Evolutionary conservation across 2,797 vertebrate species (phyloP).

Genomic region (Hylomyscus alleni): DNA sequence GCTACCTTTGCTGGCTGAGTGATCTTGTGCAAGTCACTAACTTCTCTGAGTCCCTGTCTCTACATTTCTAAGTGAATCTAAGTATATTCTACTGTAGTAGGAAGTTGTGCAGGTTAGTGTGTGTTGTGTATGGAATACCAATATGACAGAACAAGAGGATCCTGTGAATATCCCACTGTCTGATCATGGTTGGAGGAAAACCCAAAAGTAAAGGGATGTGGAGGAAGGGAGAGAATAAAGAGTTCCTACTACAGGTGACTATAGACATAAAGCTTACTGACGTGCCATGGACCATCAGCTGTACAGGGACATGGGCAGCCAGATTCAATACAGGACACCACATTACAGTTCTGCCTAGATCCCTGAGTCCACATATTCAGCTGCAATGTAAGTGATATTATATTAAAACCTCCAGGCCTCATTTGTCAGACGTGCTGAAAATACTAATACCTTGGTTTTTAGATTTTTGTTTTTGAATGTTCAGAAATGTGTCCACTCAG

Average conservation of each 20-base stretch:
- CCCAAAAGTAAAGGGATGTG: not conserved
- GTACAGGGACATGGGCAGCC: not conserved
- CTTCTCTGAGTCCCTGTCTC: conserved; percentile 25
- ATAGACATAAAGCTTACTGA: not conserved
- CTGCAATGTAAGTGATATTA: not conserved
- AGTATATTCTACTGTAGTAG: not conserved
- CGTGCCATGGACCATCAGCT: not conserved
- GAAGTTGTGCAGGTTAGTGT: not conserved
- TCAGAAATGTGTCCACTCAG: conserved; percentile 15
- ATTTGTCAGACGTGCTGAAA: conserved; percentile 38
- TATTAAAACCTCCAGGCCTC: not conserved
- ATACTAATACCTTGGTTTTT: conserved; percentile 20
- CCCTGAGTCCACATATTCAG: not conserved
- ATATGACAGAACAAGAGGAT: not conserved
- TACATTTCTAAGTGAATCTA: not conserved
- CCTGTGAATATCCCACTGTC: not conserved
- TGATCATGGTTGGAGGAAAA: not conserved
- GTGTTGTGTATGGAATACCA: not conserved
- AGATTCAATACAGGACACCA: not conserved
- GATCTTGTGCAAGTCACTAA: not conserved
- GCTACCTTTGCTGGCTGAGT: not conserved
- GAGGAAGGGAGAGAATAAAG: not conserved
- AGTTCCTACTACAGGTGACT: not conserved
- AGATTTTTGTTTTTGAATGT: not conserved
- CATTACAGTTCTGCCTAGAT: not conserved